Percentiles rank a stretch among this genome's conserved stretches.
Conservation (phyloP, 2,797 vertebrate species). For the Coregonus ussuriensis region DNA sequence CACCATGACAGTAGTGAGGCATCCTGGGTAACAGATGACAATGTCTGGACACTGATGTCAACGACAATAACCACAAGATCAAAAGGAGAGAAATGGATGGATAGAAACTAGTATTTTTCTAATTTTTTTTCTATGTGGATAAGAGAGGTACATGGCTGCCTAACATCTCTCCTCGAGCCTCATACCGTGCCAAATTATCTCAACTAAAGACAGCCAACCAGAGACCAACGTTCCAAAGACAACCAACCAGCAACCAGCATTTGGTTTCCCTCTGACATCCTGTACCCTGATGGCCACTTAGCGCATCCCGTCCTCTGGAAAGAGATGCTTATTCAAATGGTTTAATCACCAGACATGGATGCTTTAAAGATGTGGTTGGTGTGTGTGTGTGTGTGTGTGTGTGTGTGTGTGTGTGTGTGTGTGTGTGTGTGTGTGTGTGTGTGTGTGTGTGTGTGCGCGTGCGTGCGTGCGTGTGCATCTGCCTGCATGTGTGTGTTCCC, state of each 20-base stretch:
- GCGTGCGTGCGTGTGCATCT: background rate
- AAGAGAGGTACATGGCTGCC: background rate
- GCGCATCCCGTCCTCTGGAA: constrained; percentile 62
- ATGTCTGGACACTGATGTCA: constrained; percentile 42
- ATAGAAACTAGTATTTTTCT: background rate
- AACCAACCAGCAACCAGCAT: constrained; percentile 19
- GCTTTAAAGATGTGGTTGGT: constrained; percentile 54
- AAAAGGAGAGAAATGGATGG: constrained; percentile 30
- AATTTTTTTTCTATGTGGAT: constrained; percentile 1
- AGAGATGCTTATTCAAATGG: constrained; percentile 60
- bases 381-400: constrained; percentile 42
- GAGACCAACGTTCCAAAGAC: background rate
- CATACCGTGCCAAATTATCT: constrained; percentile 36
- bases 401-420: background rate
- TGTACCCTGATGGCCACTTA: constrained; percentile 60
- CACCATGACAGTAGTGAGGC: constrained; percentile 25
- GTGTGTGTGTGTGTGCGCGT: background rate
- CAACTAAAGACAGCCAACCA: constrained; percentile 32
- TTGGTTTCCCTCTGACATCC: constrained; percentile 52
- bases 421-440: constrained; percentile 3
- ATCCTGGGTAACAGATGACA: constrained; percentile 20
- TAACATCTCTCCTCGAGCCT: constrained; percentile 20
- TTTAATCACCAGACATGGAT: constrained; percentile 60
- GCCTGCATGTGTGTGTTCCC: constrained; percentile 8
- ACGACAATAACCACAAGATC: constrained; percentile 38